Percentiles rank a stretch among this genome's conserved stretches.
These are phyloP conservation scores for Sarcophaga bullata DNA, from an alignment of 1,140 invertebrate genomes.

Conservation along the genomic window DNA sequence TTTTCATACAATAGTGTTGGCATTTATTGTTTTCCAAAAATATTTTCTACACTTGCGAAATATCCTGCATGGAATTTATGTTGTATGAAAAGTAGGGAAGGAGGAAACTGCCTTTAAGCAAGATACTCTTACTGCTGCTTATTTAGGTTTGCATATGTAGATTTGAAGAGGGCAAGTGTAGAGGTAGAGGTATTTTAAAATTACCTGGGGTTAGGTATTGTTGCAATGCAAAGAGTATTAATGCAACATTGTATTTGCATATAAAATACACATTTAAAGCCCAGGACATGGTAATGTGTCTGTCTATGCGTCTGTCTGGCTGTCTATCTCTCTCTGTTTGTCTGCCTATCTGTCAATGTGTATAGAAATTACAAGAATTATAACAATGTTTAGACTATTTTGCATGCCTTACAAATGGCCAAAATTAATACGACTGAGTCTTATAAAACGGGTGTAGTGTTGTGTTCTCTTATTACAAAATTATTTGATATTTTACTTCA, in stretches of 20 bases:
- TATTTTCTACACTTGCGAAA: slow-evolving; percentile 6
- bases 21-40: slow-evolving; percentile 29
- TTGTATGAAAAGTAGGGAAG: neutral
- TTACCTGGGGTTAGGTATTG: slow-evolving; percentile 19
- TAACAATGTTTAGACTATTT: slow-evolving; percentile 34
- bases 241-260: slow-evolving; percentile 34
- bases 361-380: slow-evolving; percentile 19
- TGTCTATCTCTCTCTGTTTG: too few species aligned
- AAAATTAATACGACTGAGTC: neutral
- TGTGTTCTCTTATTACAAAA: neutral
- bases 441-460: neutral
- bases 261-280: slow-evolving; percentile 16
- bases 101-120: neutral
- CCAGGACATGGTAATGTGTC: neutral
- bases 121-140: too few species aligned
- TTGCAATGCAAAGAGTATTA: slow-evolving; percentile 7
- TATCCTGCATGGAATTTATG: neutral
- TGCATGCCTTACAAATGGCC: neutral
- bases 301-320: too few species aligned
- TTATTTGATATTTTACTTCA: neutral
- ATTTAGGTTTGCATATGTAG: too few species aligned
- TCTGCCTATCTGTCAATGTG: neutral
- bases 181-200: neutral
- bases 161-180: neutral
- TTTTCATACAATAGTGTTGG: slow-evolving; percentile 34